These are phyloP conservation scores for Poecilia velifera DNA, from an alignment of 2,797 vertebrate species.

Conservation along the genomic window DNA sequence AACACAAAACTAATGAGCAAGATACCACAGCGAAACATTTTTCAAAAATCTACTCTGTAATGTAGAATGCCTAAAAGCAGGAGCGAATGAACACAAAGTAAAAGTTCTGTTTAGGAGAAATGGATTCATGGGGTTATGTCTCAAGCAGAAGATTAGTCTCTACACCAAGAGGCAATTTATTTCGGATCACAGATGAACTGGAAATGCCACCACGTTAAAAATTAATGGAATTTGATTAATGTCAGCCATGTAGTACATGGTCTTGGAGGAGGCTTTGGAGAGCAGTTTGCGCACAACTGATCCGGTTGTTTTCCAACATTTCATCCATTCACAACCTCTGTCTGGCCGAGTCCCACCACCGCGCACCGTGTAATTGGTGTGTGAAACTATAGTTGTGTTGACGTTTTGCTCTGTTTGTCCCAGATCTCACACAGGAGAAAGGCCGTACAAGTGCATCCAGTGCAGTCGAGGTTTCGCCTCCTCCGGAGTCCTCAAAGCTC, in stretches of 20 bases:
- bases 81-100: not conserved
- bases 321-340: not conserved
- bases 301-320: not conserved
- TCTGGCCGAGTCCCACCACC: too few species aligned
- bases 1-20: not conserved
- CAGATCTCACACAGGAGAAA: slow-evolving; percentile 97
- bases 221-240: not conserved
- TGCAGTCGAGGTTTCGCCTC: slow-evolving; percentile 98
- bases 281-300: not conserved
- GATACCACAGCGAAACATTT: not conserved
- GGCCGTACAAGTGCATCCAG: slow-evolving; percentile 95
- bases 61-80: not conserved
- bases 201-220: not conserved
- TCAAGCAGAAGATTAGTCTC: not conserved
- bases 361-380: not conserved
- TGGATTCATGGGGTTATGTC: not conserved
- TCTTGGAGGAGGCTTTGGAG: not conserved
- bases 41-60: not conserved
- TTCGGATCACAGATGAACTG: slow-evolving; percentile 5
- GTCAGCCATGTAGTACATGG: slow-evolving; percentile 7
- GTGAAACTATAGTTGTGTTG: not conserved
- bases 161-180: not conserved
- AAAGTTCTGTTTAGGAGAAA: not conserved
- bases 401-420: not conserved
- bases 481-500: slow-evolving; percentile 96